Conservation (phyloP, 2,113 vertebrate genomes). For the Petromus typicus region DNA sequence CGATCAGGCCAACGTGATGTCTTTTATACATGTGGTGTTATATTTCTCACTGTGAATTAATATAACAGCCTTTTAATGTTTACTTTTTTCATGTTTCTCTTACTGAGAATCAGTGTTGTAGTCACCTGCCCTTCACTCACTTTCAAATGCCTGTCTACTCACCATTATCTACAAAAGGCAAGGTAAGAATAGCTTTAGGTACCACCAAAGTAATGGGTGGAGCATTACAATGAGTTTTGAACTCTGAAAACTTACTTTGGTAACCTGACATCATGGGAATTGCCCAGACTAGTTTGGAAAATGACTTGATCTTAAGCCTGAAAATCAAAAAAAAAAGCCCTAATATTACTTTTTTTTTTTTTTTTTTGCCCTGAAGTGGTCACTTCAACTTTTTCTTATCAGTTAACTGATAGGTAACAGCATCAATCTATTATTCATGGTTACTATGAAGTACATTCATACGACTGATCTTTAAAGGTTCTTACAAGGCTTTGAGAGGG, state of each 20-base stretch:
- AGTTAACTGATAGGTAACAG: not conserved
- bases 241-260: not conserved
- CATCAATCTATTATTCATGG: not conserved
- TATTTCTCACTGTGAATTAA: slow-evolving; percentile 57
- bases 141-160: slow-evolving; percentile 7
- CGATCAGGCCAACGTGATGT: slow-evolving; percentile 26
- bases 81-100: slow-evolving; percentile 20
- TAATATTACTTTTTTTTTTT: not conserved
- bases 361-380: slow-evolving; percentile 32
- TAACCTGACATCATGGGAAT: not conserved
- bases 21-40: not conserved
- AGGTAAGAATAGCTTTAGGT: not conserved
- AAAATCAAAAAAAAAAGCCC: not conserved
- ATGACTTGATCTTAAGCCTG: not conserved
- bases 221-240: slow-evolving; percentile 7
- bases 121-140: not conserved
- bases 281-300: not conserved
- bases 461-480: not conserved
- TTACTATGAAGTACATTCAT: not conserved
- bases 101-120: not conserved
- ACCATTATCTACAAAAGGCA: not conserved
- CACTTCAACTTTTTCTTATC: not conserved
- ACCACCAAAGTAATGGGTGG: not conserved
- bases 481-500: not conserved
- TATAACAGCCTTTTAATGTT: slow-evolving; percentile 40